Base-by-base conservation (phyloP, 1,140 invertebrate genomes). In the Galleria mellonella region DNA sequence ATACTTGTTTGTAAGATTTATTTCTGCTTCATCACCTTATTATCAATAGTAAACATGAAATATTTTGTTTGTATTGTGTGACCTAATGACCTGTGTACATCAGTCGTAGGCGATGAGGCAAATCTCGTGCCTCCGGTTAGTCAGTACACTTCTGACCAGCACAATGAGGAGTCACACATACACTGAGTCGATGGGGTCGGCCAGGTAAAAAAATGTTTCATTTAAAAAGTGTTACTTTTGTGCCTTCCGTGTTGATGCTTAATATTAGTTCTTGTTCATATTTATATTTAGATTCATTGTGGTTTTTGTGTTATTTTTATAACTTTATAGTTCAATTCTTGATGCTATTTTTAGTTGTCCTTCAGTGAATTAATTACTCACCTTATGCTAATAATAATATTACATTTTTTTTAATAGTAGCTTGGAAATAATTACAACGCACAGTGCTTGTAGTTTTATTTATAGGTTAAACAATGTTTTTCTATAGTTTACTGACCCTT, bases 131-230 rank as follows among this genome's bases (percentile, higher is more conserved):
- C 62, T 72, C 45, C 66, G 66, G 43, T 32, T 76, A 56, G 59
- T 81, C 78, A 84, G 81, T 84, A 55, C 72, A 53, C 40, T 72
- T 63, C 63, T 84, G 71, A 79, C 69, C 55, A 56, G 62, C 61
- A 83, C 56, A 59, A 84, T 84, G 81, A 84, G 81, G 83, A 84
- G 81, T 73, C 81, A 84, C 53, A 70, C 81, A 17, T 84, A 74
- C 52, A 54, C 73, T 72, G 81, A 84, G 71, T 71, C 81, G 41
- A 63, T 76, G 65, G 81, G 81, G 66, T 62, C 72, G 55, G 71
- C 69, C 78, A 84, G 81, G 81, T 84, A 84, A 83, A 68, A 50
- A 42, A 45, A 44, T 43, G 0, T 27, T 2, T n/a, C n/a, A n/a
- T n/a, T 29, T n/a, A 35, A 37, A 37, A 29, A 44, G 33, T 48